These are phyloP conservation scores for Speoplatyrhinus poulsoni DNA, from an alignment of 2,113 vertebrate genomes.

Conservation along the genomic window DNA sequence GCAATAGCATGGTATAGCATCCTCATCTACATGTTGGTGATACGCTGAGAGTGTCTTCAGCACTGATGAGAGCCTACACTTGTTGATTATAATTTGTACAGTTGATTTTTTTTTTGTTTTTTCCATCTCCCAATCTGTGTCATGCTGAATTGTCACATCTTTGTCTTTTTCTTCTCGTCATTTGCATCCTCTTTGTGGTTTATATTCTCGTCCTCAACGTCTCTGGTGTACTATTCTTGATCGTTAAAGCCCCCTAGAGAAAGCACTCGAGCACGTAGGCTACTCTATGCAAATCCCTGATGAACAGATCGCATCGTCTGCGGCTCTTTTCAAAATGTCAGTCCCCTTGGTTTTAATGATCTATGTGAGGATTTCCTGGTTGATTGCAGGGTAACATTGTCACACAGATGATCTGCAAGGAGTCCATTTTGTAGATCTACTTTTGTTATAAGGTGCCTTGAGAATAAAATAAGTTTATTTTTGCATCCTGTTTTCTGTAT, in stretches of 20 bases:
- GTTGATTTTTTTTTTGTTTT: background rate
- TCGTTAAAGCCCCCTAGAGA: conserved; percentile 30
- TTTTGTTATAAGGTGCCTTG: too few relatives aligned
- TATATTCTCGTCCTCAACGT: conserved; percentile 7
- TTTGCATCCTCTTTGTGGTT: conserved; percentile 11
- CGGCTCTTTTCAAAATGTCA: background rate
- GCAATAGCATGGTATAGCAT: too few relatives aligned
- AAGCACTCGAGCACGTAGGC: conserved; percentile 15
- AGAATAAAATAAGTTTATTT: too few relatives aligned
- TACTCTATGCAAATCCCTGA: conserved; percentile 27
- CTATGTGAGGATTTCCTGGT: too few relatives aligned
- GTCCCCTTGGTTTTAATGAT: conserved; percentile 1
- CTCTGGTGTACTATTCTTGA: conserved; percentile 4
- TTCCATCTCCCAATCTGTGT: background rate
- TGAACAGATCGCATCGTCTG: background rate
- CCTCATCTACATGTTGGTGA: background rate
- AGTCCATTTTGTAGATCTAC: too few relatives aligned
- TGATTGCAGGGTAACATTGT: too few relatives aligned
- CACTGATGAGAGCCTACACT: too few relatives aligned
- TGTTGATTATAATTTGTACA: conserved; percentile 11
- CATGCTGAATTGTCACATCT: background rate
- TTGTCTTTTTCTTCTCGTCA: background rate
- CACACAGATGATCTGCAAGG: too few relatives aligned
- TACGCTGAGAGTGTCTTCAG: background rate
- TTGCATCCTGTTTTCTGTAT: too few relatives aligned